Conservation (phyloP, 2,888 invertebrate species). For the Lepidocyrtoides sp. region DNA sequence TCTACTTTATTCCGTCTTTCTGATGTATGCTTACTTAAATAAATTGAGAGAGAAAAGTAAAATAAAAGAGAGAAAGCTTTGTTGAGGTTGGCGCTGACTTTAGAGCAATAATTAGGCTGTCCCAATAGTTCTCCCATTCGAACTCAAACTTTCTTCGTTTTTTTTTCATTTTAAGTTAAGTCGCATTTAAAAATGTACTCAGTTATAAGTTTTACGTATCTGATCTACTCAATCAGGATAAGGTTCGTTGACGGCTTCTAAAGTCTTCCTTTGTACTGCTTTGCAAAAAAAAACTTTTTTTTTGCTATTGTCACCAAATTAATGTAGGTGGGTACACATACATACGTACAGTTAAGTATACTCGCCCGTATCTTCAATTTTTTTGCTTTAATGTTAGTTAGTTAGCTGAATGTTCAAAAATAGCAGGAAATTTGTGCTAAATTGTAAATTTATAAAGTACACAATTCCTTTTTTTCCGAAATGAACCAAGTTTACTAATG, state of each 20-base stretch:
- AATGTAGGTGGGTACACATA: background rate
- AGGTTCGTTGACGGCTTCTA: background rate
- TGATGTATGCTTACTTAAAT: background rate
- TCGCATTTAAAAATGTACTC: too few relatives aligned
- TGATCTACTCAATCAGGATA: background rate
- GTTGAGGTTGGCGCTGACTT: background rate
- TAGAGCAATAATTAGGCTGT: constrained; percentile 57
- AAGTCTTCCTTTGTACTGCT: background rate
- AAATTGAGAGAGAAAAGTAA: background rate
- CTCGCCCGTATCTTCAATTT: too few relatives aligned
- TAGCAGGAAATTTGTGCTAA: constrained; percentile 18
- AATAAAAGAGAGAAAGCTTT: constrained; percentile 46
- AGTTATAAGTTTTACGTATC: background rate
- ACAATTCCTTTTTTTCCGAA: background rate
- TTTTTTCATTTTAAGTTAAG: background rate
- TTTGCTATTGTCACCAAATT: background rate
- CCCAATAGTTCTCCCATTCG: background rate
- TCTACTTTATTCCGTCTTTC: constrained; percentile 8
- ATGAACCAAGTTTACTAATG: constrained; percentile 40
- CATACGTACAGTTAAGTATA: too few relatives aligned
- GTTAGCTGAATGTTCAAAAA: background rate
- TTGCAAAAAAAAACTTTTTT: background rate
- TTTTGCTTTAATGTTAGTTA: background rate
- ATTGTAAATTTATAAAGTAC: background rate
- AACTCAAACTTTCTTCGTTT: background rate